Base-by-base conservation (phyloP, 2,888 invertebrate genomes). In the Miltochrista miniata region DNA sequence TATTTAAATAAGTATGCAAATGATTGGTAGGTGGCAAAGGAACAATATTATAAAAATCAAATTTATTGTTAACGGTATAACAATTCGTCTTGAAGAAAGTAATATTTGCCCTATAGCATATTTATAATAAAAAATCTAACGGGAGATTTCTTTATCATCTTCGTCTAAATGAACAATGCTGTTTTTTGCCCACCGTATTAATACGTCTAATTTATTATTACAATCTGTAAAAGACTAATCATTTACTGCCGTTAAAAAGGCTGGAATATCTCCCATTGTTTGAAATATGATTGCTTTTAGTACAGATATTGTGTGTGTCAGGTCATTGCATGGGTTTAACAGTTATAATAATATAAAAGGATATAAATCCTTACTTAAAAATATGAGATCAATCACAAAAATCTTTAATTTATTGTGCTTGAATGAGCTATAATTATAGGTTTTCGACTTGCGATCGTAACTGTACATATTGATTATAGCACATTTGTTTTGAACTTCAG, bases 361-460 rank as follows among this genome's bases (percentile, higher is more conserved):
- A n/a, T n/a, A n/a, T 51, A 24, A 52, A 64, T 54, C 72, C 51
- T 30, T 54, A 65, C 53, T 64, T 65, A 49, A 61, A 68, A 72
- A 69, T 58, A 64, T 66, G 58, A 64, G 68, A 76, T 74, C 75
- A 76, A 74, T 78, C 75, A 73, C 64, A 63, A 47, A 44, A 61
- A 54, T 60, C 47, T 41, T 44, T 67, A 63, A 63, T 63, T 54
- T 64, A 71, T 70, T 61, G 67, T 66, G 54, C 68, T 67, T 63
- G 67, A 67, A 67, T 67, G 65, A 59, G 54, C 40, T 45, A 61
- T 68, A 69, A 68, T 70, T 68, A 70, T 62, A 56, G 56, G 54
- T 48, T 53, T 58, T 45, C 52, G 60, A 51, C 53, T 54, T 64
- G 54, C 18, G 15, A 38, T 40, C 13, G 43, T 68, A 68, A 68